Conservation (phyloP, 2,113 vertebrate species). For the Pyxicephalus adspersus region DNA sequence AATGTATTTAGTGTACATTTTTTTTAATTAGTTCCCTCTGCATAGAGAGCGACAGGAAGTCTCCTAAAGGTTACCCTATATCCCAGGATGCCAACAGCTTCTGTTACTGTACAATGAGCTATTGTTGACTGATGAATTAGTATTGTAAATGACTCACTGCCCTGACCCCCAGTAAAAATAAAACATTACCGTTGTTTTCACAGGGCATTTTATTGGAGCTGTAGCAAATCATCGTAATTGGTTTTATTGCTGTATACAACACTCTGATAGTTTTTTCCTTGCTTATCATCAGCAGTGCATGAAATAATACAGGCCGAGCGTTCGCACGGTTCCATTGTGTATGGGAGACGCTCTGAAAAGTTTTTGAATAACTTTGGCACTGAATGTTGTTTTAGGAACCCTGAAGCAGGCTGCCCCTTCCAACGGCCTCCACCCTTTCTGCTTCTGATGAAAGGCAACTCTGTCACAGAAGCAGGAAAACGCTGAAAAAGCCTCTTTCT, state of each 20-base stretch:
- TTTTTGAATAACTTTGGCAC: constrained; percentile 37
- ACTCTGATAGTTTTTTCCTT: constrained; percentile 21
- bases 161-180: constrained; percentile 13
- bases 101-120: constrained; percentile 18
- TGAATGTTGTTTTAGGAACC: constrained; percentile 44
- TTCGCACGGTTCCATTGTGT: constrained; percentile 28
- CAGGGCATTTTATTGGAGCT: background rate
- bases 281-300: constrained; percentile 43
- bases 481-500: constrained; percentile 50
- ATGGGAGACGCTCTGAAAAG: constrained; percentile 22
- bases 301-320: constrained; percentile 29
- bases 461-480: constrained; percentile 42
- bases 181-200: constrained; percentile 24
- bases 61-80: constrained; percentile 1
- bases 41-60: background rate
- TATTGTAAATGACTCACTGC: constrained; percentile 22
- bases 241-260: constrained; percentile 12
- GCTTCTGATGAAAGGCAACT: constrained; percentile 42
- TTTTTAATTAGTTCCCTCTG: background rate
- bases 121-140: constrained; percentile 20
- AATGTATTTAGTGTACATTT: too few relatives aligned
- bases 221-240: constrained; percentile 2
- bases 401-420: constrained; percentile 37
- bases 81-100: background rate
- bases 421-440: constrained; percentile 24